phyloP scores from a whole-genome alignment of 2,888 invertebrate species.

The Drosophila fungiperda region DNA sequence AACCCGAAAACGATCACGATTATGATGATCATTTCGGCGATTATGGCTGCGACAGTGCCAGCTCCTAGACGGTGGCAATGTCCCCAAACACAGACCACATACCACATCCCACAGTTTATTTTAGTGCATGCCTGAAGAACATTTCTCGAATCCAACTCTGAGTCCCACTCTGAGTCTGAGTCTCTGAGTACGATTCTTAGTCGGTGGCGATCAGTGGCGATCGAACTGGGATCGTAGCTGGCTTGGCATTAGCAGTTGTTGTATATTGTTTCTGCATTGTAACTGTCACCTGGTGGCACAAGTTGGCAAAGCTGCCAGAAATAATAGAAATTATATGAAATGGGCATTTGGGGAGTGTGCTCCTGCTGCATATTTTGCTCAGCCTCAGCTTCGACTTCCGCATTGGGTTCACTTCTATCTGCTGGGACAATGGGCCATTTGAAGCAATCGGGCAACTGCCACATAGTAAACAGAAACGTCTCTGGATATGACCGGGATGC shows the following conservation, averaged over 20 bases:
- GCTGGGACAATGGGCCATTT: constrained; percentile 71
- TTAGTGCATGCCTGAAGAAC: constrained; percentile 38
- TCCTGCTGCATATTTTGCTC: constrained; percentile 49
- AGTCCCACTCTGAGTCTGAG: constrained; percentile 6
- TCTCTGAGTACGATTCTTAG: constrained; percentile 24
- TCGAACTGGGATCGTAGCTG: constrained; percentile 44
- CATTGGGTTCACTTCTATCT: constrained; percentile 52
- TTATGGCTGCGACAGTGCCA: constrained; percentile 60
- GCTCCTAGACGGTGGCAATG: constrained; percentile 59
- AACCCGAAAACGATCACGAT: constrained; percentile 72
- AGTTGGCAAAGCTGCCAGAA: constrained; percentile 73
- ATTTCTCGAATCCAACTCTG: constrained; percentile 31
- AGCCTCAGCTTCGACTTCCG: constrained; percentile 59
- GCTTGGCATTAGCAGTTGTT: constrained; percentile 56
- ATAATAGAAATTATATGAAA: constrained; percentile 79
- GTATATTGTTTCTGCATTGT: constrained; percentile 77
- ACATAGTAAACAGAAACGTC: constrained; percentile 28
- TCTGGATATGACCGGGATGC: constrained; percentile 42
- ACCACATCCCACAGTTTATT: constrained; percentile 18
- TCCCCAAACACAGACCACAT: constrained; percentile 41
- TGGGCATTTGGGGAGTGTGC: constrained; percentile 76
- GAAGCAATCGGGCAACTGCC: constrained; percentile 9
- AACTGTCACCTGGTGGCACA: constrained; percentile 75
- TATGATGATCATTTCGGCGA: constrained; percentile 74
- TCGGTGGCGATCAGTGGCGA: constrained; percentile 57